Base-by-base conservation (phyloP, 2,797 vertebrate genomes). In the Ptychadena robeensis region DNA sequence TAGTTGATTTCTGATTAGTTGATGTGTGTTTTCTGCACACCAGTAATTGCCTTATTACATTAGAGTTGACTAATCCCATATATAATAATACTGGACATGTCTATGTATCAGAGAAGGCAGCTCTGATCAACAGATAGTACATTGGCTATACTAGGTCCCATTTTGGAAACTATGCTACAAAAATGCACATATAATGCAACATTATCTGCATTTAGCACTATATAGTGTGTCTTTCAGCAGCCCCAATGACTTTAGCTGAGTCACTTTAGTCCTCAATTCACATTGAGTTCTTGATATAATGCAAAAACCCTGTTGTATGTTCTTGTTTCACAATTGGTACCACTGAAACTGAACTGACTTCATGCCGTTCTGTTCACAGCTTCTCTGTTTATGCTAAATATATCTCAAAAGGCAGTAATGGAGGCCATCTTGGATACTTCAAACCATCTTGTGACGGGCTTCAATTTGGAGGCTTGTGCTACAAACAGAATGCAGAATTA, bases 381-480 rank as follows among this genome's bases (percentile, higher is more conserved):
- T 25, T 35, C n/a, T 37, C n/a, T n/a, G 22, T 11, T 25, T 69
- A n/a, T 69, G 15, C 30, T 8, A 77, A n/a, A 73, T 72, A 61
- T 34, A 73, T 79, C 44, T 27, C 44, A 57, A 25, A 59, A 15
- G 61, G 59, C n/a, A 15, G 31, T 79, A 28, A 27, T 37, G 1
- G 14, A 11, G 3, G 61, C 38, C 59, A 73, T 28, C 28, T 28
- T 22, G 38, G 30, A 61, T 31, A 28, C 10, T 37, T 38, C 44
- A 38, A 2, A 69, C 30, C 38, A 59, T 38, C 30, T 53, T 71
- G 22, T 76, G 31, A 15, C 12, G 25, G 35, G 34, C 22, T 34
- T 10, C 11, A 67, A 9, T 73, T 64, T 83, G 44, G 63, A 68
- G 31, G 8, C 63, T n/a, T 63, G 30, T 4, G 37, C 63, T 37